Conservation (phyloP, 2,888 invertebrate species). For the Oxycera nigricornis region DNA sequence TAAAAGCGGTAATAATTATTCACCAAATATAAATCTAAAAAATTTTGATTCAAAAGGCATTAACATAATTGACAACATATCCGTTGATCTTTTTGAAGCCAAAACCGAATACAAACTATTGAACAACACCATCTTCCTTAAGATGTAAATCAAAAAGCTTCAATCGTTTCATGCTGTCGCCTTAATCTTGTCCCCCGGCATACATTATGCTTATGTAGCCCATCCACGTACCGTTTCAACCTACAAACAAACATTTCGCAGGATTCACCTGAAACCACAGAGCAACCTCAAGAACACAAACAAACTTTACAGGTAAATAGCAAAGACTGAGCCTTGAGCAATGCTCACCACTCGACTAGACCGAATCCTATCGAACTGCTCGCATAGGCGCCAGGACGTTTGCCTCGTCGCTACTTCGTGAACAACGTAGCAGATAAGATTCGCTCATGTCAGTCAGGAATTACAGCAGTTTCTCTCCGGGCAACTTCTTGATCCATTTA, state of each 20-base stretch:
- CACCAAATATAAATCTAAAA: no score
- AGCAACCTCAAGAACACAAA: neutral
- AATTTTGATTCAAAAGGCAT: no score
- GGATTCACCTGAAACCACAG: neutral
- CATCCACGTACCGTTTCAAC: neutral
- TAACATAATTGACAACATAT: no score
- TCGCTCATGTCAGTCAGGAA: constrained; percentile 46
- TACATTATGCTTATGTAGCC: neutral
- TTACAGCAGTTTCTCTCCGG: constrained; percentile 38
- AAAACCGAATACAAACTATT: constrained; percentile 3
- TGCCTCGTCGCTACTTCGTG: neutral
- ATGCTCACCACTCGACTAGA: constrained; percentile 1
- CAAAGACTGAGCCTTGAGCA: constrained; percentile 12
- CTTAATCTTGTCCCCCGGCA: neutral
- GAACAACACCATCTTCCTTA: constrained; percentile 2
- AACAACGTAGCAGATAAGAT: constrained; percentile 41
- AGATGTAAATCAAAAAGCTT: neutral
- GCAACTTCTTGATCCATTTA: constrained; percentile 26
- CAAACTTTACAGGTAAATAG: constrained; percentile 31
- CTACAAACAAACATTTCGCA: neutral
- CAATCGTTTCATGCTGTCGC: neutral
- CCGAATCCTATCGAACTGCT: constrained; percentile 8
- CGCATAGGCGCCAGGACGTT: neutral
- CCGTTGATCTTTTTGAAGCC: no score
- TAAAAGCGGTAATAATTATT: no score